Base-by-base conservation (phyloP, 2,888 invertebrate genomes). In the Drosophila fungiperda region DNA sequence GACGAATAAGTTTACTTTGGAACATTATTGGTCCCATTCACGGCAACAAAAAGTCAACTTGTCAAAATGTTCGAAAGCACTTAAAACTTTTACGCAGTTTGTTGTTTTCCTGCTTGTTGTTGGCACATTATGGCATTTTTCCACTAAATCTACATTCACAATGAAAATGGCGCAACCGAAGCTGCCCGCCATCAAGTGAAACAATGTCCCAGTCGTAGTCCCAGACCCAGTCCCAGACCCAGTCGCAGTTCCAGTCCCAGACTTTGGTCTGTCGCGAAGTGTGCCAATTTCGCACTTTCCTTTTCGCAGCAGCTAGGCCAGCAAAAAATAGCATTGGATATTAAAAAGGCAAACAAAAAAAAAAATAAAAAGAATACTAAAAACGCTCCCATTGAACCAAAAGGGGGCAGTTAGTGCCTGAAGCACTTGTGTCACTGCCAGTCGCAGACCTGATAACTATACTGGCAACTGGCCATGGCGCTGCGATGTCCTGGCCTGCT, bases 21-120 rank as follows among this genome's bases (percentile, higher is more conserved):
- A 73, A 64, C 82, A 78, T 87, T 87, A 87, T 87, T 87, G 85
- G 80, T 73, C 62, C 68, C 68, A 84, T 84, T 84, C 73, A 73
- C 58, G 80, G 66, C 76, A 84, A 87, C 80, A 82, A 78, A 82
- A 77, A 87, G 86, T 76, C 80, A 86, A 83, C 83, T 85, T 87
- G 85, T 87, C 85, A 87, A 85, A 87, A 85, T 85, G 86, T 80
- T 85, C 78, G 70, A 85, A 87, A 85, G 85, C 86, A 85, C 88
- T 85, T 87, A 85, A 87, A 85, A 85, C 75, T 85, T 85, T 87
- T 75, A 78, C 83, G 76, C 85, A 85, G 67, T 76, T 73, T 69
- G 71, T 60, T 84, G 65, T 76, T 82, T 76, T 77, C 71, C 72
- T 74, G 71, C 69, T 74, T 77, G 73, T 84, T 70, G 76, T 85